Percentiles rank a stretch among this genome's conserved stretches.
phyloP scores from a whole-genome alignment of 2,888 invertebrate genomes.

The Stratiomys singularior region DNA sequence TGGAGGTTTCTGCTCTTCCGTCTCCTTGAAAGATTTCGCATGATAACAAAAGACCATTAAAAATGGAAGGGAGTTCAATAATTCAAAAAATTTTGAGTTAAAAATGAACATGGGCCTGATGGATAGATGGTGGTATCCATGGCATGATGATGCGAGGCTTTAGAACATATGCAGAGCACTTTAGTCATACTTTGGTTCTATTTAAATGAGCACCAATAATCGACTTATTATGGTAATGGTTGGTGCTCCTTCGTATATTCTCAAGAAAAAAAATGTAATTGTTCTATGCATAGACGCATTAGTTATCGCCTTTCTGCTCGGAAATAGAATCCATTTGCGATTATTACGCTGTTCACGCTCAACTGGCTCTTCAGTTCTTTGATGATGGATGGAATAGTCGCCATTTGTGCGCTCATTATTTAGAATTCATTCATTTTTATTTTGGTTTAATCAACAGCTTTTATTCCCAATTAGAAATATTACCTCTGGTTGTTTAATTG shows the following conservation, averaged over 20 bases:
- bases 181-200: slow-evolving; percentile 47
- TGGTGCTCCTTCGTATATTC: slow-evolving; percentile 1
- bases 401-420: neutral
- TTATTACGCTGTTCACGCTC: neutral
- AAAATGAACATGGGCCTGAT: slow-evolving; percentile 20
- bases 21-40: slow-evolving; percentile 47
- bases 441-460: no score
- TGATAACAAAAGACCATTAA: slow-evolving; percentile 52
- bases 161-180: neutral
- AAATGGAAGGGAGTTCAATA: slow-evolving; percentile 50
- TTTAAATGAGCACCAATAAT: slow-evolving; percentile 55
- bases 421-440: neutral
- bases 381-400: slow-evolving; percentile 30
- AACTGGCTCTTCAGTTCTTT: slow-evolving; percentile 31
- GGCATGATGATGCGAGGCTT: neutral
- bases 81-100: slow-evolving; percentile 48
- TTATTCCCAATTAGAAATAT: no score
- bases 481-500: no score
- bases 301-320: neutral
- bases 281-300: neutral
- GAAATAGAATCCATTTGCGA: neutral
- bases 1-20: neutral
- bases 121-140: neutral
- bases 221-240: slow-evolving; percentile 54
- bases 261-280: neutral